A percentile compares a stretch with the other conserved stretches of the same genome.
These are phyloP conservation scores for Dastarcus helophoroides DNA, from an alignment of 2,888 invertebrate genomes.

Conservation along the genomic window DNA sequence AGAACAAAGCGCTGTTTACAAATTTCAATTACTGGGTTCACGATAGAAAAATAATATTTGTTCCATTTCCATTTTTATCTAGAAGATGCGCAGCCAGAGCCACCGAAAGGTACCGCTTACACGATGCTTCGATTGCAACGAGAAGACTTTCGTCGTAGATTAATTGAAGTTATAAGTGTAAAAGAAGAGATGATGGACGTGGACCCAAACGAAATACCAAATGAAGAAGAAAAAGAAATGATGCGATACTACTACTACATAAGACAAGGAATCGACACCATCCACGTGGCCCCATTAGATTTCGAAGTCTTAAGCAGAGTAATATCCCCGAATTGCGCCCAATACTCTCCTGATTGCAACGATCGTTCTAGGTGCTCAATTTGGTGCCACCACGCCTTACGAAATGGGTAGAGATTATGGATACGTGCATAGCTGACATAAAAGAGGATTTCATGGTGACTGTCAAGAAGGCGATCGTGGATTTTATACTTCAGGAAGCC, in stretches of 20 bases:
- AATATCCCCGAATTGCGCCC: conserved; percentile 5
- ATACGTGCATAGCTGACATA: conserved; percentile 61
- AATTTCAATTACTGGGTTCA: no score
- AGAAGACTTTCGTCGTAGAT: conserved; percentile 69
- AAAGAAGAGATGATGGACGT: conserved; percentile 40
- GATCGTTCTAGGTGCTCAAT: conserved; percentile 42
- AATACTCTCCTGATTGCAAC: neutral
- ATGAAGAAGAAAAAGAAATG: conserved; percentile 54
- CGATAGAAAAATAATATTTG: no score
- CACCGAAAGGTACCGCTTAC: no score
- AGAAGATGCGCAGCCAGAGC: no score
- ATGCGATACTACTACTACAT: conserved; percentile 83
- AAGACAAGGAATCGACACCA: conserved; percentile 80
- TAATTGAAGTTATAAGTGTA: conserved; percentile 63
- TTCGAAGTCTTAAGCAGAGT: conserved; percentile 55
- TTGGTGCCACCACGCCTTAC: conserved; percentile 52
- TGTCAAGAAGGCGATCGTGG: conserved; percentile 84
- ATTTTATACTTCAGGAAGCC: conserved; percentile 79
- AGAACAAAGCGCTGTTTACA: no score
- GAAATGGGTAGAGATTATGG: conserved; percentile 48
- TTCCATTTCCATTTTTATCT: no score
- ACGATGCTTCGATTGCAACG: conserved; percentile 64
- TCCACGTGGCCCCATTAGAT: conserved; percentile 77
- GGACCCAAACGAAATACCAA: conserved; percentile 41
- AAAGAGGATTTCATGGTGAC: conserved; percentile 76